Conservation (phyloP, 92 coral and sea anemone species). For the Zoanthus gigantus region DNA sequence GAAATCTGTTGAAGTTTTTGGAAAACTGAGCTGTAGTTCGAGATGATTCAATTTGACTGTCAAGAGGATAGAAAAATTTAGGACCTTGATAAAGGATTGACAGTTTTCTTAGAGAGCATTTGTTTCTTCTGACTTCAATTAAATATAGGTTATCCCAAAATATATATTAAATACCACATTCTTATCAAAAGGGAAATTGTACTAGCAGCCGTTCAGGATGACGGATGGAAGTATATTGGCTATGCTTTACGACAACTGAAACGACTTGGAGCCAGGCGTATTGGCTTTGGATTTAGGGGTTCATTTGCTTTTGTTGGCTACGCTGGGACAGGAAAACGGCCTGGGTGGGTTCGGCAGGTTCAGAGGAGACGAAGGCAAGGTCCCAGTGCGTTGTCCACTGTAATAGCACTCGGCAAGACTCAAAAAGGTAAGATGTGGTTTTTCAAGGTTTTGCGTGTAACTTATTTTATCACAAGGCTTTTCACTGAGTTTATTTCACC, state of each 20-base stretch:
- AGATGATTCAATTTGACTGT: neutral
- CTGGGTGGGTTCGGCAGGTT: constrained; percentile 18
- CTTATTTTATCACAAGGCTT: too few relatives aligned
- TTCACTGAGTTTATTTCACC: too few relatives aligned
- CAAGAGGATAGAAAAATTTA: neutral
- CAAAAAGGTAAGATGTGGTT: neutral
- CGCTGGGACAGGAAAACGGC: constrained; percentile 29
- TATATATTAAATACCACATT: neutral
- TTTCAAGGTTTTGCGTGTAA: neutral
- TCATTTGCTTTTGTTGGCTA: constrained; percentile 27
- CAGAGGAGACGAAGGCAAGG: constrained; percentile 15
- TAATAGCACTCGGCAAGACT: neutral
- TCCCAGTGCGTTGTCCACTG: constrained; percentile 7
- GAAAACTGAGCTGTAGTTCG: neutral
- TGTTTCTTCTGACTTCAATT: too few relatives aligned
- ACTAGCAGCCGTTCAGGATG: constrained; percentile 15
- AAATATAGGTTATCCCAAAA: too few relatives aligned
- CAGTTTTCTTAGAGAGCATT: neutral
- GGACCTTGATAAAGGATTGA: neutral
- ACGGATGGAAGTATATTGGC: constrained; percentile 11
- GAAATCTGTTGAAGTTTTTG: neutral
- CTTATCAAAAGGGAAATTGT: constrained; percentile 16
- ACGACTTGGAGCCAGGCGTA: constrained; percentile 15
- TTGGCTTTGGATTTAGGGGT: constrained; percentile 19
- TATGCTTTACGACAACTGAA: constrained; percentile 4